phyloP scores from a whole-genome alignment of 2,888 invertebrate species.

The Eupithecia abbreviata region DNA sequence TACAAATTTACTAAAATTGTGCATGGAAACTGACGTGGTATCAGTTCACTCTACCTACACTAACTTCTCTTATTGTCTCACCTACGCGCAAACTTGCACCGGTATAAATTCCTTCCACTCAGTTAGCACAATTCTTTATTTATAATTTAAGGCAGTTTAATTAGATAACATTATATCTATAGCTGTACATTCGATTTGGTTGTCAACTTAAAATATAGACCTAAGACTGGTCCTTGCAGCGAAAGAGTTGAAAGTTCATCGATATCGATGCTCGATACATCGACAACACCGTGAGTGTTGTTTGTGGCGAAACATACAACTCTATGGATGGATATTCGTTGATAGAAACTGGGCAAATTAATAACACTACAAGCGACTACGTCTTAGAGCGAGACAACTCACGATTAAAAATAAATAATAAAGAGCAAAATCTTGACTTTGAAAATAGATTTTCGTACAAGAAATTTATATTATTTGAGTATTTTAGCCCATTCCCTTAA shows the following conservation, averaged over 20 bases:
- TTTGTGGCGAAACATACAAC: constrained; percentile 21
- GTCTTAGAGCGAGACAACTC: constrained; percentile 3
- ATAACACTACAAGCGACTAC: constrained; percentile 21
- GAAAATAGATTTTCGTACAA: constrained; percentile 2
- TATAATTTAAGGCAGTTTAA: constrained; percentile 46
- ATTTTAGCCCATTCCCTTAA: neutral
- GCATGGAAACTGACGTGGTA: constrained; percentile 22
- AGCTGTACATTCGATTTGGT: constrained; percentile 44
- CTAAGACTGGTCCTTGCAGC: constrained; percentile 21
- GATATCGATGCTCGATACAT: constrained; percentile 18
- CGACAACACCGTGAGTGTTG: constrained; percentile 21
- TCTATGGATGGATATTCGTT: constrained; percentile 31
- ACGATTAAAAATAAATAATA: constrained; percentile 4
- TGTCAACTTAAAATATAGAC: constrained; percentile 33
- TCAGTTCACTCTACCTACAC: constrained; percentile 29
- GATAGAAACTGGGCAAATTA: constrained; percentile 31
- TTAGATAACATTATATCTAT: constrained; percentile 37
- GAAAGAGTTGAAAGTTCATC: constrained; percentile 24
- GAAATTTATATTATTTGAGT: constrained; percentile 3
- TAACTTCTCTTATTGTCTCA: constrained; percentile 43
- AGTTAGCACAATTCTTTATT: constrained; percentile 39
- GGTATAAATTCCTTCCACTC: constrained; percentile 39
- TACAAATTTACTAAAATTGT: constrained; percentile 30
- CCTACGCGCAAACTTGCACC: constrained; percentile 38
- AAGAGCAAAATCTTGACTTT: neutral